Base-by-base conservation (phyloP, 2,113 vertebrate species). In the Limanda limanda region DNA sequence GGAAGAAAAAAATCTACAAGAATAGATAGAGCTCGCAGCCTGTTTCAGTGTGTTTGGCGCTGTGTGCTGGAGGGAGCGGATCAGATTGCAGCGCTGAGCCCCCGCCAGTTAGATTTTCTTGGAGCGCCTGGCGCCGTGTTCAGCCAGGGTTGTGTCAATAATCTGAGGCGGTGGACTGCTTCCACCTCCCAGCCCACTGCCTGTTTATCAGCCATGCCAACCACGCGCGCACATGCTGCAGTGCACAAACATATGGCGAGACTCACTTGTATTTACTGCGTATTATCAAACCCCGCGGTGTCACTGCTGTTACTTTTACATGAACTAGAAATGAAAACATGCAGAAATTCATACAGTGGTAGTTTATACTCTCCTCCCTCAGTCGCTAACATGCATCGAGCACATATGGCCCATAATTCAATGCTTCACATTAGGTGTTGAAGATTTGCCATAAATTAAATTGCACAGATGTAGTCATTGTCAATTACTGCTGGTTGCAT, bases 121-220 rank as follows among this genome's bases (percentile, higher is more conserved):
- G 91, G 92, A 92, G 76, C 75, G 25, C 31, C 64, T 7, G 27
- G 45, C 6, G 8, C 35, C 14, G 35, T 23, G 24, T 86, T 90
- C 77, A 85, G 93, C 92, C 91, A 93, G 88, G 52, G 66, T 78
- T 87, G 79, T 91, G 90, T 93, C 92, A 90, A 93, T 93, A 92
- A 90, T 86, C 90, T 78, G 82, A 87, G 60, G 77, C 83, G 66
- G 81, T 84, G 77, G 85, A 86, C 58, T 75, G 71, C 78, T 87
- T 91, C 89, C 86, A 88, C 70, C 75, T 88, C 69, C 78, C 71
- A 81, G 64, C 76, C 87, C 81, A 81, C 60, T 60, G 90, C 81
- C 65, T 89, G 88, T 89, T 90, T 88, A 87, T 91, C 72, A 90
- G 82, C 13, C 24, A 54, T 75, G 88, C 86, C 86, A 88, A 72